A percentile compares a stretch with the other conserved stretches of the same genome.
phyloP scores from a whole-genome alignment of 2,888 invertebrate genomes.

The Lochmaea crataegi region DNA sequence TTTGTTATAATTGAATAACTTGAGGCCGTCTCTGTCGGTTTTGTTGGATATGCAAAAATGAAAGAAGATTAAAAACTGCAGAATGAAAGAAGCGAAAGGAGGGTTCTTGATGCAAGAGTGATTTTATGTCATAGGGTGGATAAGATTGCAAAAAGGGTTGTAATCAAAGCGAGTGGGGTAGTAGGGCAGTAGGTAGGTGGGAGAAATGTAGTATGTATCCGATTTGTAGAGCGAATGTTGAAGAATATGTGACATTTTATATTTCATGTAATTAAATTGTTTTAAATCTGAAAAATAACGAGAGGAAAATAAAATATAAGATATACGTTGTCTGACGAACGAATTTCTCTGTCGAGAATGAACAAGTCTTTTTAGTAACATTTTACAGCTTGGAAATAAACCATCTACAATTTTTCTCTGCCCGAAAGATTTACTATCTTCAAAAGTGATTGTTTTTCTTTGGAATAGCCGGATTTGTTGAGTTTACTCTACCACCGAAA shows the following conservation, averaged over 20 bases:
- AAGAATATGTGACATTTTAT: background rate
- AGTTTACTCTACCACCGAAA: slow-evolving; percentile 39
- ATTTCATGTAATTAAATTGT: too few relatives aligned
- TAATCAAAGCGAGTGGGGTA: slow-evolving; percentile 52
- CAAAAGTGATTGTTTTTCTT: slow-evolving; percentile 36
- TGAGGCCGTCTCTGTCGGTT: background rate
- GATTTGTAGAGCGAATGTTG: background rate
- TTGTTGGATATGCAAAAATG: slow-evolving; percentile 13
- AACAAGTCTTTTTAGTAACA: slow-evolving; percentile 7
- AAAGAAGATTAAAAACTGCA: slow-evolving; percentile 46
- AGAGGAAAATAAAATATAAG: too few relatives aligned
- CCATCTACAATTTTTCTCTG: slow-evolving; percentile 21
- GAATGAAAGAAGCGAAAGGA: slow-evolving; percentile 50
- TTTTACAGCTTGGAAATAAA: slow-evolving; percentile 18
- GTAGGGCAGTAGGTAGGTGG: slow-evolving; percentile 54
- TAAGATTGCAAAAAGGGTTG: slow-evolving; percentile 49
- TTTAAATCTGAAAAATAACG: background rate
- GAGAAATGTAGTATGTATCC: slow-evolving; percentile 6
- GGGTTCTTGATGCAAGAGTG: slow-evolving; percentile 35
- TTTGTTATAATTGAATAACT: background rate
- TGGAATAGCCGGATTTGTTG: slow-evolving; percentile 42
- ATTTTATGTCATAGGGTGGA: slow-evolving; percentile 49
- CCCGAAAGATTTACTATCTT: slow-evolving; percentile 22
- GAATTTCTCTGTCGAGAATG: background rate
- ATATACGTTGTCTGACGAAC: background rate